Evolutionary conservation across 2,888 invertebrate genomes (phyloP), one percentile per base, ranked within the genome.

Genomic region (Heteromurus nitidus): DNA sequence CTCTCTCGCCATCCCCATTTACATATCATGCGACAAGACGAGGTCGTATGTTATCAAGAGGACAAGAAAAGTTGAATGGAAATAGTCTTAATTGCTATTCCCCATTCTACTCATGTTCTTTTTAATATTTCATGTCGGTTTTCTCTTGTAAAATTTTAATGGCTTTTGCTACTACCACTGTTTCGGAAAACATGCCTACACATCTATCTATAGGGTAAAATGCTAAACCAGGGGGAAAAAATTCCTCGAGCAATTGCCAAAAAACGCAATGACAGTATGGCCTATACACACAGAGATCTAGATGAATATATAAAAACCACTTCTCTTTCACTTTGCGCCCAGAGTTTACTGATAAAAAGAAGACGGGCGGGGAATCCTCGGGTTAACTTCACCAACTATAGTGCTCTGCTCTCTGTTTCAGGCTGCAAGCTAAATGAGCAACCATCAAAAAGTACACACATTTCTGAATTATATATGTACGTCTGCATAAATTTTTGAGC

Each of bases 31-130:
- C 42, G 72, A 80, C 47, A 72, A 44, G 65, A 79, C 65, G 67
- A 72, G 72, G 79, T 79, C 79, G 72, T 72, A 70, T 47, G 80
- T 65, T 80, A 80, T 80, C 73, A 67, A 50, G 65, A 67, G 67
- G 3, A 26, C 31, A 68, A 72, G 67, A 62, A 79, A 70, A 70
- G 80, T 67, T 80, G 80, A 80, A 80, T 80, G 67, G 72, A 80
- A 80, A 80, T 73, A 65, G 72, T 73, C 80, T 80, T 80, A 80
- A 80, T 80, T 80, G 80, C 80, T 73, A 80, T 60, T 80, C 80
- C 80, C 80, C 67, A 80, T 80, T 80, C 80, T 73, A 58, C 80
- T 80, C 80, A 67, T 80, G 80, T 65, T 73, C 80, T 67, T 67
- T 80, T 80, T 80, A 80, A 80, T 80, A 80, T 80, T 80, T 80